Percentiles rank a stretch among this genome's conserved stretches.
phyloP scores from a whole-genome alignment of 1,140 invertebrate genomes.

The Monochamus saltuarius region DNA sequence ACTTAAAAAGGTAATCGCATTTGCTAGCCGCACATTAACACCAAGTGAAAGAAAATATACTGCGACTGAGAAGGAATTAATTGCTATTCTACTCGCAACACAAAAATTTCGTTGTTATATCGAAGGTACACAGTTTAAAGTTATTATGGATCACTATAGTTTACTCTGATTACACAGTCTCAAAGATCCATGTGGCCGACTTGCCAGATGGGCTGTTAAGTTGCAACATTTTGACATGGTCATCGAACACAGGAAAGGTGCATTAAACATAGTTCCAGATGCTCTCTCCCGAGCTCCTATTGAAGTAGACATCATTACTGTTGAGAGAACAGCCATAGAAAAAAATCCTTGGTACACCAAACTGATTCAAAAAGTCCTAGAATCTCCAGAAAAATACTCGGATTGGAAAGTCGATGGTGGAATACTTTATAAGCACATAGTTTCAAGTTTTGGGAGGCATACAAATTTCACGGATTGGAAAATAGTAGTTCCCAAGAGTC shows the following conservation, averaged over 20 bases:
- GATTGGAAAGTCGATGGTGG: constrained; percentile 16
- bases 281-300: constrained; percentile 41
- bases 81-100: constrained; percentile 50
- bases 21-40: too few relatives aligned
- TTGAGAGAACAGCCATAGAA: not conserved
- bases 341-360: constrained; percentile 8
- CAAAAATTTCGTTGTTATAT: constrained; percentile 47
- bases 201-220: constrained; percentile 52
- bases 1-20: too few relatives aligned
- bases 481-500: constrained; percentile 15
- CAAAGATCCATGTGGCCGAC: constrained; percentile 49
- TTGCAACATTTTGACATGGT: constrained; percentile 47
- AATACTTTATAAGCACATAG: constrained; percentile 12
- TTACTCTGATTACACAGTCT: constrained; percentile 52
- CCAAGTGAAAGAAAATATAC: constrained; percentile 29
- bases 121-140: constrained; percentile 48
- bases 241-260: constrained; percentile 46
- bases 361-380: constrained; percentile 2
- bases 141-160: constrained; percentile 51
- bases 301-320: not conserved
- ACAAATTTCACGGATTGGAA: constrained; percentile 14
- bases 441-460: not conserved
- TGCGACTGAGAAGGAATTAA: constrained; percentile 50
- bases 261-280: constrained; percentile 45
- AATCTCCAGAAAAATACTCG: constrained; percentile 12